These are phyloP conservation scores for Nyctibius grandis DNA, from an alignment of 2,797 vertebrate species.

Conservation along the genomic window DNA sequence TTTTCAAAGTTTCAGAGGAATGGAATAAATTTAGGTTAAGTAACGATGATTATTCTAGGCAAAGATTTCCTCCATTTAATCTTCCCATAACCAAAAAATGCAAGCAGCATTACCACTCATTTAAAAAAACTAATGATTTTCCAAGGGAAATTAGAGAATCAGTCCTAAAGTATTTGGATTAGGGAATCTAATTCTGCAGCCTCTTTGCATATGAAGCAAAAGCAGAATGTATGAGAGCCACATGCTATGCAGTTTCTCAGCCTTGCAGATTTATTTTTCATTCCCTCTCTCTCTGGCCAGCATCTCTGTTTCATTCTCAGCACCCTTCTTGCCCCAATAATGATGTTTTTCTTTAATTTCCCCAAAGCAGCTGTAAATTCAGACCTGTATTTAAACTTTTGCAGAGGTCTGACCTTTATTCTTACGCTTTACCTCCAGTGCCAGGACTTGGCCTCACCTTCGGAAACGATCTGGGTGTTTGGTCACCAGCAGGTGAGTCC, in stretches of 20 bases:
- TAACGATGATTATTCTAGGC: slow-evolving; percentile 58
- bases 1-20: slow-evolving; percentile 54
- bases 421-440: not conserved
- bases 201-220: slow-evolving; percentile 27
- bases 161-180: slow-evolving; percentile 55
- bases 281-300: not conserved
- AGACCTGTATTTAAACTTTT: not conserved
- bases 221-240: not conserved
- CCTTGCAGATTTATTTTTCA: not conserved
- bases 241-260: not conserved
- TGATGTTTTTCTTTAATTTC: not conserved
- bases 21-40: slow-evolving; percentile 61
- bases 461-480: not conserved
- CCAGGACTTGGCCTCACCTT: not conserved
- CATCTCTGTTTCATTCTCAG: not conserved
- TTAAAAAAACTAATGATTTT: slow-evolving; percentile 66
- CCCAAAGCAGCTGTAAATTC: not conserved
- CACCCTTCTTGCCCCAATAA: not conserved
- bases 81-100: slow-evolving; percentile 58
- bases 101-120: slow-evolving; percentile 52
- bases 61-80: slow-evolving; percentile 68
- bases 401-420: not conserved
- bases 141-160: slow-evolving; percentile 64
- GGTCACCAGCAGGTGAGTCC: not conserved
- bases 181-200: slow-evolving; percentile 46